Conservation (phyloP, 2,113 vertebrate genomes). For the Tachuris rubrigastra region DNA sequence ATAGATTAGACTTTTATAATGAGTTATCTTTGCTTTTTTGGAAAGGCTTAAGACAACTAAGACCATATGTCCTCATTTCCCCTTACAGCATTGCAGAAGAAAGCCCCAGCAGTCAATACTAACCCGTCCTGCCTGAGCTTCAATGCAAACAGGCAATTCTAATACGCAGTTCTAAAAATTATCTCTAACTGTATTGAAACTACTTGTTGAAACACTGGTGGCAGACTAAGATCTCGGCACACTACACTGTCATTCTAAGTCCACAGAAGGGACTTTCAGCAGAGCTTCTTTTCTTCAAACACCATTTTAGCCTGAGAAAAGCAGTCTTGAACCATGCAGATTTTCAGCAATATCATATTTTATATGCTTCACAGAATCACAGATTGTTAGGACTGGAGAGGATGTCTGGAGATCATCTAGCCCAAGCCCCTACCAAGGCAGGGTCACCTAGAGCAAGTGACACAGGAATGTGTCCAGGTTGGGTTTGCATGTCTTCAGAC, state of each 20-base stretch:
- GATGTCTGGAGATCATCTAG: not conserved
- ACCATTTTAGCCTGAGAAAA: not conserved
- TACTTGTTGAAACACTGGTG: not conserved
- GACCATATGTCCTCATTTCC: not conserved
- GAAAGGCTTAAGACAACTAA: not conserved
- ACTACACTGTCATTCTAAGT: not conserved
- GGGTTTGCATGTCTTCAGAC: not conserved
- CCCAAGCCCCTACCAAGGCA: not conserved
- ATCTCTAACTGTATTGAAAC: not conserved
- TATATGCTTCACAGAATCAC: not conserved
- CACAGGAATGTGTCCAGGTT: rapidly evolving
- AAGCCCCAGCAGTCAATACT: rapidly evolving
- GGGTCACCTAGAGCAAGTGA: not conserved
- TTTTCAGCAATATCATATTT: not conserved
- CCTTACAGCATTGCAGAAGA: not conserved
- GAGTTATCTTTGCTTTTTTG: not conserved
- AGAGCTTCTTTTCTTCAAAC: not conserved
- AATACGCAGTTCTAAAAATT: not conserved
- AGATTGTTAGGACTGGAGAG: not conserved
- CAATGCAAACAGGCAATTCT: not conserved
- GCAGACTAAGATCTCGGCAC: not conserved
- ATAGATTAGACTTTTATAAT: not conserved
- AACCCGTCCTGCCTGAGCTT: not conserved
- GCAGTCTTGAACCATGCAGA: rapidly evolving
- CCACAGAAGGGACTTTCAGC: not conserved